Evolutionary conservation across 2,113 vertebrate species (phyloP).

Genomic region (Pimephales promelas): DNA sequence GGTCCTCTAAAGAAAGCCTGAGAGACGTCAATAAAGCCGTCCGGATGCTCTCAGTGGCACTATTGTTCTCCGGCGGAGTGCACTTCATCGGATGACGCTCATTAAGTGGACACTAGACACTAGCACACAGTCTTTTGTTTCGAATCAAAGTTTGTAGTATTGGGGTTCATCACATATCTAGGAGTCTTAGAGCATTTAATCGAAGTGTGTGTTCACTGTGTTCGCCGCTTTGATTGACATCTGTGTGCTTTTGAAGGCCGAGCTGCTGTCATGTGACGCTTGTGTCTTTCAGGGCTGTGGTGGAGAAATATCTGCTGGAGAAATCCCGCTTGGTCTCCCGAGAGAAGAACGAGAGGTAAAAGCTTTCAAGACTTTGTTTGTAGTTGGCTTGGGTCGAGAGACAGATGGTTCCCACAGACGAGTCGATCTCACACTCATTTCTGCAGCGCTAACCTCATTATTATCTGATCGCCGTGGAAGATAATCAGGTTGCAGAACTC

Average conservation of each 20-base stretch:
- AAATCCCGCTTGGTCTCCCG: slow-evolving; percentile 96
- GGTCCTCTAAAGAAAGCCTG: background rate
- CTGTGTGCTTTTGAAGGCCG: background rate
- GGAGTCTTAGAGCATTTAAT: too few relatives aligned
- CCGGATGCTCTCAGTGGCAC: slow-evolving; percentile 36
- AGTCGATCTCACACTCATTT: background rate
- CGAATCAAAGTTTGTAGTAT: background rate
- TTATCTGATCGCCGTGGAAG: background rate
- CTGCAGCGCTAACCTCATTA: background rate
- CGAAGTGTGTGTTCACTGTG: background rate
- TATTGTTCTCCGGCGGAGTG: slow-evolving; percentile 45
- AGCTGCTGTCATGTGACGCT: too few relatives aligned
- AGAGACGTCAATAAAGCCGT: slow-evolving; percentile 38
- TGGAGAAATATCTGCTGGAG: slow-evolving; percentile 97
- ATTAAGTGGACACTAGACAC: slow-evolving; percentile 47
- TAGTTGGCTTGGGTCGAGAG: background rate
- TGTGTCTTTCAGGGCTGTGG: slow-evolving; percentile 83
- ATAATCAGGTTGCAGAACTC: slow-evolving; percentile 46
- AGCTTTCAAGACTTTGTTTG: background rate
- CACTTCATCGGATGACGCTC: slow-evolving; percentile 61
- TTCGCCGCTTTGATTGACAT: background rate
- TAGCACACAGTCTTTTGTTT: too few relatives aligned
- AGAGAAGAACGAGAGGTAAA: slow-evolving; percentile 95
- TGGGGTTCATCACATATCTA: background rate
- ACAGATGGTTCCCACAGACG: background rate